Evolutionary conservation across 2,797 vertebrate genomes (phyloP).

Genomic region (Spheniscus humboldti): DNA sequence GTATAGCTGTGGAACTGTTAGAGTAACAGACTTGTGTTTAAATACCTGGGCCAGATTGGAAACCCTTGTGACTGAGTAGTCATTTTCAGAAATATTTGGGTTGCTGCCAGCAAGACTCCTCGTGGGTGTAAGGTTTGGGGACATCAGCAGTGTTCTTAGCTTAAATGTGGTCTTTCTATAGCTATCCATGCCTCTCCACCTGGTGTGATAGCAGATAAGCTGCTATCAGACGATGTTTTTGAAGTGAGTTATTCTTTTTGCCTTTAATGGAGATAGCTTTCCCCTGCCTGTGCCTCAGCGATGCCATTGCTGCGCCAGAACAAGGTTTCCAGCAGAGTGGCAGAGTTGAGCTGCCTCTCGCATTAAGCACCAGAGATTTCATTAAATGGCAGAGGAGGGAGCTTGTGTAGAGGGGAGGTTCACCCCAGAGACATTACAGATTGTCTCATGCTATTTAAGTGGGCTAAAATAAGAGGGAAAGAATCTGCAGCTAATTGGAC

Average conservation of each 20-base stretch:
- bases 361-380: conserved; percentile 53
- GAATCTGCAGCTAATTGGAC: conserved; percentile 68
- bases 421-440: conserved; percentile 62
- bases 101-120: not conserved
- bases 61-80: not conserved
- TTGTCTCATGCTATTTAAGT: conserved; percentile 63
- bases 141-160: not conserved
- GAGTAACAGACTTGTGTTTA: not conserved
- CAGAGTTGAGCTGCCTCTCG: conserved; percentile 51
- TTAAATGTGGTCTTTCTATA: not conserved
- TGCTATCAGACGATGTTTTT: not conserved
- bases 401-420: conserved; percentile 20
- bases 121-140: not conserved
- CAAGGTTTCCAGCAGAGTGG: conserved; percentile 49
- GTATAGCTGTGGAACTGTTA: not conserved
- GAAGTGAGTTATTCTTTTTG: not conserved
- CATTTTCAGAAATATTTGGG: not conserved
- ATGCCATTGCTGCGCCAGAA: not conserved
- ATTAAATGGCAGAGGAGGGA: conserved; percentile 60
- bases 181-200: not conserved
- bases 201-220: not conserved
- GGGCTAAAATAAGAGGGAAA: conserved; percentile 65
- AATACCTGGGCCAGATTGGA: not conserved
- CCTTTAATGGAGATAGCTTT: not conserved
- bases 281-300: not conserved